Base-by-base conservation (phyloP, 2,888 invertebrate species). In the Papilio elwesi region DNA sequence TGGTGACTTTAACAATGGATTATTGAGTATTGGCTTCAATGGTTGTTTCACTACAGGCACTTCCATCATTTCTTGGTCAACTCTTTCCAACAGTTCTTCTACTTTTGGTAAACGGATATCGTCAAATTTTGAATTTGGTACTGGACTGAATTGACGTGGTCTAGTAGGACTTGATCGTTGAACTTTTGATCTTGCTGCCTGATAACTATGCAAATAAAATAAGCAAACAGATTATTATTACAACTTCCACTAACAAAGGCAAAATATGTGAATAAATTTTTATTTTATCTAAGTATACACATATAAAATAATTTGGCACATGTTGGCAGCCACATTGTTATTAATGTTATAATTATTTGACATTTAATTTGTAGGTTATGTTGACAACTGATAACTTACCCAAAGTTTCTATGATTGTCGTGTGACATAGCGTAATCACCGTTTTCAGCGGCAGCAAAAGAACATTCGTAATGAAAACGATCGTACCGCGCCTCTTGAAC, bases 11-110 rank as follows among this genome's bases (percentile, higher is more conserved):
- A 87, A 85, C 76, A 89, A 71, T 2, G 92, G 88, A 75, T 93
- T 92, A 78, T 93, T 93, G 76, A 93, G 90, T 88, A 93, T 93
- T 78, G 93, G 91, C 82, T 93, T 93, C 68, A 93, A 78, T 2
- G 93, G 93, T 76, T 90, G 92, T 77, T 93, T 93, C 0, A 83
- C 76, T 65, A 86, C 79, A 53, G 87, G 82, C 9, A 91, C 82
- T 72, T 93, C 92, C 83, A 89, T 83, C 89, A 91, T 91, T 52
- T 93, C 91, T 16, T 91, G 89, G 74, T 93, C 93, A 47, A 89
- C 83, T 83, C 89, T 92, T 76, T 93, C 93, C 52, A 93, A 76
- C 74, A 93, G 80, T 81, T 93, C 93, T 74, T 93, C 93, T 62
- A 93, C 93, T 87, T 92, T 92, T 71, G 93, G 93, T 77, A 93